A percentile compares a stretch with the other conserved stretches of the same genome.
Conservation (phyloP, 1,140 invertebrate genomes). For the Dendroctonus valens region DNA sequence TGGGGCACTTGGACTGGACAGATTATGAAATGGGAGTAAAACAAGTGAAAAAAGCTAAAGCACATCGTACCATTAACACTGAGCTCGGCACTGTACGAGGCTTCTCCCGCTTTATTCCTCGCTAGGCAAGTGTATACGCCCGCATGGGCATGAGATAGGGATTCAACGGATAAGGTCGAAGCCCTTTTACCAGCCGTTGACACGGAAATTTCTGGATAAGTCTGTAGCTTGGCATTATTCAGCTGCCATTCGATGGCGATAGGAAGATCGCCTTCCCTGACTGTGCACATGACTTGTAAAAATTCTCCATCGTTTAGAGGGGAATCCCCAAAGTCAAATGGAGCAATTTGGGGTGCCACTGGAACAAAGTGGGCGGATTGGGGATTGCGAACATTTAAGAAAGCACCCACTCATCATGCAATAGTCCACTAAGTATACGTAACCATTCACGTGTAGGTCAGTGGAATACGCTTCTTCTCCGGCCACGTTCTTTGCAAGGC, state of each 20-base stretch:
- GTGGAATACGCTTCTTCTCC: constrained; percentile 52
- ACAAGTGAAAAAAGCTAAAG: not conserved
- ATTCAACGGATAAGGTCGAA: constrained; percentile 72
- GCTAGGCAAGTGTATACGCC: constrained; percentile 78
- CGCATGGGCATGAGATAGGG: constrained; percentile 69
- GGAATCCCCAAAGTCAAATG: constrained; percentile 61
- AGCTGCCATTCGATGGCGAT: constrained; percentile 62
- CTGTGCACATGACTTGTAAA: constrained; percentile 64
- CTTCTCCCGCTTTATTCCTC: constrained; percentile 70
- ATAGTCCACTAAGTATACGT: constrained; percentile 2
- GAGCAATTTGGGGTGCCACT: constrained; percentile 52
- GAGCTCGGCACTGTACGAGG: constrained; percentile 66
- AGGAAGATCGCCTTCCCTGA: constrained; percentile 63
- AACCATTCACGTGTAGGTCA: constrained; percentile 41
- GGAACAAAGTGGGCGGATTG: constrained; percentile 2
- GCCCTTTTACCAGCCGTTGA: constrained; percentile 64
- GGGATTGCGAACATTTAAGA: constrained; percentile 1
- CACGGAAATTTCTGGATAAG: constrained; percentile 33
- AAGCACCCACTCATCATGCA: not conserved
- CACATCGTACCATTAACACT: constrained; percentile 60
- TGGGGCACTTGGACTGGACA: too few relatives aligned
- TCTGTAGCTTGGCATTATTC: constrained; percentile 53
- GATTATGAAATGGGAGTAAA: constrained; percentile 25
- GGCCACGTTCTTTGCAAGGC: constrained; percentile 66
- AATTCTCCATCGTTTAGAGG: constrained; percentile 59